phyloP scores from a whole-genome alignment of 2,797 vertebrate species.

The Eremophila alpestris region DNA sequence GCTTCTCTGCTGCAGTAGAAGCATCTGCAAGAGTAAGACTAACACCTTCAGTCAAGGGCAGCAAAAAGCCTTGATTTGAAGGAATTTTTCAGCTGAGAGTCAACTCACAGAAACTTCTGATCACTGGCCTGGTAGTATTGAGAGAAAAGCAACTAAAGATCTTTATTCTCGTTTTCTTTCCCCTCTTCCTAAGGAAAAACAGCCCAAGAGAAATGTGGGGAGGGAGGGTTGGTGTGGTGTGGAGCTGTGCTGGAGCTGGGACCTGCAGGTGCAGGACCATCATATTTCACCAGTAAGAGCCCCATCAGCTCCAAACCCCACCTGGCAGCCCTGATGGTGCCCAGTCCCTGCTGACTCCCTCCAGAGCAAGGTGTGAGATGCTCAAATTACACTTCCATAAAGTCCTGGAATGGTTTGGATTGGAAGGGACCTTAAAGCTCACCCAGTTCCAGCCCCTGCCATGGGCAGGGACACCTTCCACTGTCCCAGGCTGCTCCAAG shows the following conservation, averaged over 20 bases:
- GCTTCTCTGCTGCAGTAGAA: neutral
- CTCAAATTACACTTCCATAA: fast-evolving
- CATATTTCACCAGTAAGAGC: neutral
- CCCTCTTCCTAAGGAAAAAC: neutral
- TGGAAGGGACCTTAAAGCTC: neutral
- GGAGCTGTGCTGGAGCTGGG: neutral
- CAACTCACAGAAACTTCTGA: neutral
- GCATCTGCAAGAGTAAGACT: fast-evolving
- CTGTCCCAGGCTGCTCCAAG: fast-evolving
- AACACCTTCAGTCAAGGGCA: neutral
- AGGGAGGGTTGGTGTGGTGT: neutral
- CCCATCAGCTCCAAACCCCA: neutral
- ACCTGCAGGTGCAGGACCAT: neutral
- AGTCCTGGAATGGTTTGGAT: neutral
- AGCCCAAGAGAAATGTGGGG: neutral
- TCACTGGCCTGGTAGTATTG: neutral
- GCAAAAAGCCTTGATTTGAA: fast-evolving
- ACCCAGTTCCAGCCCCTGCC: fast-evolving
- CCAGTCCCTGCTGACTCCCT: neutral
- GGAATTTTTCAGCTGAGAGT: neutral
- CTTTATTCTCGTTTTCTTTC: neutral
- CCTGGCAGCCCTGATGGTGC: neutral
- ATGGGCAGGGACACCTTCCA: neutral
- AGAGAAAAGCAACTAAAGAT: neutral
- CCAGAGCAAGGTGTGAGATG: neutral